These are phyloP conservation scores for Sturnira hondurensis DNA, from an alignment of 2,113 vertebrate genomes.

Conservation along the genomic window DNA sequence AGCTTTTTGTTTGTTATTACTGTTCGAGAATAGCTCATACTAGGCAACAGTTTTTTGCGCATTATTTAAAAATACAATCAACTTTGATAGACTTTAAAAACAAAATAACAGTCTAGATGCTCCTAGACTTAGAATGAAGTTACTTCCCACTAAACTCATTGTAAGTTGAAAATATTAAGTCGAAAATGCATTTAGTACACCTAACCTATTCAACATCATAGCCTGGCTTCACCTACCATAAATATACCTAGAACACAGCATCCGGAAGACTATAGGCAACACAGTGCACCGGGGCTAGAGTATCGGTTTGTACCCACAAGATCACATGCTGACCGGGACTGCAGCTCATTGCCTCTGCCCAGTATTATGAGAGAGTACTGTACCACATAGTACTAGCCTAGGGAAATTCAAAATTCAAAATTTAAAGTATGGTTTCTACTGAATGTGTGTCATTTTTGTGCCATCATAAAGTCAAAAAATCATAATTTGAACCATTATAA, in stretches of 20 bases:
- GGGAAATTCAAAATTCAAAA: not conserved
- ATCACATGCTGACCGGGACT: not conserved
- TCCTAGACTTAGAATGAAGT: not conserved
- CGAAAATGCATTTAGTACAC: not conserved
- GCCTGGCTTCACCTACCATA: not conserved
- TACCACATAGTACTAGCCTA: not conserved
- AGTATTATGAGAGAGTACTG: not conserved
- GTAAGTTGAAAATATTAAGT: not conserved
- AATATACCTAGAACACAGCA: not conserved
- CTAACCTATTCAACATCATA: not conserved
- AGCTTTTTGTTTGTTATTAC: not conserved
- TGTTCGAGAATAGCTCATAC: not conserved
- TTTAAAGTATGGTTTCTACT: not conserved
- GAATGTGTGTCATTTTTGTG: not conserved
- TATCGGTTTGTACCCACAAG: not conserved
- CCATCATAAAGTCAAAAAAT: not conserved
- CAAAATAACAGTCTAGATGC: not conserved
- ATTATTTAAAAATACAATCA: slow-evolving; percentile 32
- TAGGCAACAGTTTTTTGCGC: not conserved
- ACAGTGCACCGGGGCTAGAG: too few relatives aligned
- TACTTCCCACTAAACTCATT: not conserved
- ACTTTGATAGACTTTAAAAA: too few relatives aligned
- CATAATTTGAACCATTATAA: not conserved
- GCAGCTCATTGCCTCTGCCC: not conserved
- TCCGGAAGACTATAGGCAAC: not conserved